Base-by-base conservation (phyloP, 1,140 invertebrate species). In the Drosophila carrolli region DNA sequence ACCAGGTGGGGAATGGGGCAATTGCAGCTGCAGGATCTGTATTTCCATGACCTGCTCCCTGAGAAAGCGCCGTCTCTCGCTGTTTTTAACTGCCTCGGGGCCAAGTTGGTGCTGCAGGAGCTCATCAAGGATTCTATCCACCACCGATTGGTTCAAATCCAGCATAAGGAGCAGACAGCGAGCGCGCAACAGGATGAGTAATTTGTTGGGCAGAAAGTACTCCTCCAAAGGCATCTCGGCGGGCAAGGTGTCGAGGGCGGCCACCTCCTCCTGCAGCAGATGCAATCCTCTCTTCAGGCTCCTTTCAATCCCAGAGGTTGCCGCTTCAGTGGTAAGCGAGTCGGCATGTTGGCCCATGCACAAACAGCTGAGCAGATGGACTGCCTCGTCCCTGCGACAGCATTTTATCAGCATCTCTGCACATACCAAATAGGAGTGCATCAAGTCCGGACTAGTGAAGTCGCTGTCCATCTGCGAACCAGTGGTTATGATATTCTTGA, bases 31-130 rank as follows among this genome's bases (percentile, higher is more conserved):
- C 23, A 92, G 53, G 0, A 90, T 11, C 27, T 62, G 57, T 10
- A 93, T 56, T 75, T 94, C 94, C 38, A 91, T 92, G n/a, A 94
- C 56, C 29, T 93, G 68, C 75, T 94, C 94, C 4, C 92, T 90
- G 13, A 93, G 63, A 57, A 81, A 93, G 0, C 62, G 48, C 1
- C 29, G 50, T 0, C 37, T 9, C 10, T 76, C 60, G 44, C 38
- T 57, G 14, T 0, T 7, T 6, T 2, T 40, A 0, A 16, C 29
- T 4, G 9, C 32, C 2, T 1, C 43, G 1, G 70, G 55, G 27
- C 91, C 61, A 0, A 62, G 46, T 7, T 37, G 38, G 16, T 80
- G 48, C 0, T 50, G 23, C 2, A 94, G 51, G 37, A 91, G 57
- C 23, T 90, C 65, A 56, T 93, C 88, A 9, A 94, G 23, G 46